phyloP scores from a whole-genome alignment of 2,797 vertebrate species.

The Anguilla anguilla region DNA sequence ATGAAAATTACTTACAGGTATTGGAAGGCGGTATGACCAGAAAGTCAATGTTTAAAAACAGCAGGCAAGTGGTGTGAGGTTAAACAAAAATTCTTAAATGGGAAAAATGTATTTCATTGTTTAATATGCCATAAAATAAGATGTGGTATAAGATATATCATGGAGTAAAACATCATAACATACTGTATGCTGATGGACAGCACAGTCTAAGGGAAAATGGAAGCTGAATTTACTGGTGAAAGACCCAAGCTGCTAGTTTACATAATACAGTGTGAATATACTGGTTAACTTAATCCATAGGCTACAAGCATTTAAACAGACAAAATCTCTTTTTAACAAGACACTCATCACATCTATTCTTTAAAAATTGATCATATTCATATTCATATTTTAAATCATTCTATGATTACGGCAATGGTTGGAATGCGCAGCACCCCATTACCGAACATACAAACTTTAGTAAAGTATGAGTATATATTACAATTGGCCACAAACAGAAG shows the following conservation, averaged over 20 bases:
- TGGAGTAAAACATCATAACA: neutral
- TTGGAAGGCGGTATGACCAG: neutral
- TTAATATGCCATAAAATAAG: neutral
- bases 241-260: neutral
- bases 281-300: constrained; percentile 50
- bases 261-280: neutral
- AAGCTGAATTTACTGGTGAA: neutral
- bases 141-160: neutral
- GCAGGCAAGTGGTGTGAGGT: neutral
- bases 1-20: neutral
- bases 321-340: constrained; percentile 42
- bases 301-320: constrained; percentile 42
- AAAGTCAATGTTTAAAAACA: neutral
- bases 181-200: neutral
- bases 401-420: neutral
- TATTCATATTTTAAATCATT: neutral
- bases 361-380: constrained; percentile 44
- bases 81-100: neutral
- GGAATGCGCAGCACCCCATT: constrained; percentile 69
- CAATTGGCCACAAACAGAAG: neutral
- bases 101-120: neutral
- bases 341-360: constrained; percentile 42
- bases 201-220: neutral
- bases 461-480: constrained; percentile 40
- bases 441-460: constrained; percentile 43